Conservation (phyloP, 2,888 invertebrate genomes). For the Drosophila borborema region DNA sequence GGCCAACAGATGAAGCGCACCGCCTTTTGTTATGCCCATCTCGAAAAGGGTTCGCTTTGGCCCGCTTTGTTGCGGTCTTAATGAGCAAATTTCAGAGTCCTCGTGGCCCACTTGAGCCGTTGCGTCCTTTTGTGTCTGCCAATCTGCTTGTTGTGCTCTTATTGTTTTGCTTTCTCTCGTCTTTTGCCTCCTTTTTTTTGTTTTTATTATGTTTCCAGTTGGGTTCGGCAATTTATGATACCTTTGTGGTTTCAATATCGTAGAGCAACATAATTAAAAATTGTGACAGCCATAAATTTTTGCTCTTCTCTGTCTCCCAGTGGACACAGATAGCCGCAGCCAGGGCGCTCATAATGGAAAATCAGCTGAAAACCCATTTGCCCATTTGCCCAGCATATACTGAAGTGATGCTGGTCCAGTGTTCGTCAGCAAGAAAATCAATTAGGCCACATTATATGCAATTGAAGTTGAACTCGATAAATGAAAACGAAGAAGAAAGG, state of each 20-base stretch:
- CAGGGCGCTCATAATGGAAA: constrained; percentile 3
- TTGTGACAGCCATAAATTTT: constrained; percentile 77
- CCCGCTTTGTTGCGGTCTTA: constrained; percentile 74
- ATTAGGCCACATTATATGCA: constrained; percentile 69
- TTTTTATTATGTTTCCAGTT: neutral
- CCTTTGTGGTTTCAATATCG: constrained; percentile 78
- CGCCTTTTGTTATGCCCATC: constrained; percentile 34
- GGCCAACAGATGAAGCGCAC: constrained; percentile 23
- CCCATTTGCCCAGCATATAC: neutral
- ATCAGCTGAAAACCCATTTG: constrained; percentile 25
- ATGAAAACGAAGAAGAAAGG: neutral
- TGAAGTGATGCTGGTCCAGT: constrained; percentile 34
- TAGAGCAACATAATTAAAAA: constrained; percentile 75
- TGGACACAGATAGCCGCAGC: constrained; percentile 26
- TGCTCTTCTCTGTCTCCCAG: constrained; percentile 17
- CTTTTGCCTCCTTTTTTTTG: neutral
- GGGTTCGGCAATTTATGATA: constrained; percentile 69
- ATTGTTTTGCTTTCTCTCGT: neutral
- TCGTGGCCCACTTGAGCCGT: constrained; percentile 32
- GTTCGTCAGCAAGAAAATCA: constrained; percentile 55
- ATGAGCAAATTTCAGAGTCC: constrained; percentile 66
- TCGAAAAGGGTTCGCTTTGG: constrained; percentile 10
- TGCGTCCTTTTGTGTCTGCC: constrained; percentile 38
- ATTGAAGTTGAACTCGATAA: constrained; percentile 47
- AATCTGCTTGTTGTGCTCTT: constrained; percentile 2